Evolutionary conservation across 2,113 vertebrate genomes (phyloP), one percentile per base, ranked within the genome.

Genomic region (Callospermophilus lateralis): DNA sequence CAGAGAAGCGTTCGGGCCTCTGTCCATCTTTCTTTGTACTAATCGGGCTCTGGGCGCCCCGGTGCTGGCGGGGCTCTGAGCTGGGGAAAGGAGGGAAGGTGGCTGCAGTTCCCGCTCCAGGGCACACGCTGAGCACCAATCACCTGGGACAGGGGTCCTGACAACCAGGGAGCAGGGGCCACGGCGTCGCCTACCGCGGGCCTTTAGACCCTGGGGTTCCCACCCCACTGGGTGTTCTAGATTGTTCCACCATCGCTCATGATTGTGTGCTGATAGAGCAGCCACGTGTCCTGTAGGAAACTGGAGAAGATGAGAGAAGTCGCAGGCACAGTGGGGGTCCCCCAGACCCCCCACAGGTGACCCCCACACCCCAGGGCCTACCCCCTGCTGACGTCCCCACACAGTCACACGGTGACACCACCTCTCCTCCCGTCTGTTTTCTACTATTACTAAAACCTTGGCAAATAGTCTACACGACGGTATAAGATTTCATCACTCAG

Each of bases 111-210:
- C 45, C 2, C 6, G 90, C 55, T 53, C n/a, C 4, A 34, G 88
- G 81, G 24, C 68, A 15, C 30, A 39, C 22, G 17, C 81, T 32
- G 15, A 39, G 61, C 24, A 30, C 26, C 4, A 16, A 0, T 26
- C 30, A n/a, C 34, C 74, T 26, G 2, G 1, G 42, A 61, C 22
- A 0, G 61, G 11, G 7, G 11, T 5, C 39, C 79, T 2, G 24
- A 42, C 4, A 4, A 28, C 22, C 15, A 2, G 65, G 1, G 4
- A 26, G 2, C 45, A 4, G 65, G 42, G 3, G 13, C 34, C 22
- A 0, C 3, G 7, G 4, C 30, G 1, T 0, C 3, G 1, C 11
- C 32, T 5, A 17, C 3, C 7, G 13, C 58, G 55, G 0, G 6
- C 30, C 42, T 1, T 34, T 6, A 22, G 3, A 39, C 22, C 45